Base-by-base conservation (phyloP, 2,888 invertebrate genomes). In the Dryococelus australis region DNA sequence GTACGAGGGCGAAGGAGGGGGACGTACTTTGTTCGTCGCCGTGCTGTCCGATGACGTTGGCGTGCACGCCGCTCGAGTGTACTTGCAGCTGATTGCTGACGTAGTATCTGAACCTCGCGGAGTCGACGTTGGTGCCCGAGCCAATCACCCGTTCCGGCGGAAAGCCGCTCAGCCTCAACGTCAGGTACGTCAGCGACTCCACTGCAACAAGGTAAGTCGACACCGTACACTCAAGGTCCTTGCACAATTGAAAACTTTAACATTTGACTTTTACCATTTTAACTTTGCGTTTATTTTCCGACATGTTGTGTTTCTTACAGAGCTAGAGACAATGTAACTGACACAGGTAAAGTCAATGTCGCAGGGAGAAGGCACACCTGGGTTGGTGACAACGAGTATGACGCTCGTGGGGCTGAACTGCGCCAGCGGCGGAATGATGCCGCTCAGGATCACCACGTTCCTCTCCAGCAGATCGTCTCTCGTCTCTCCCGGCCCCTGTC, bases 151-250 rank as follows among this genome's bases (percentile, higher is more conserved):
- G 92, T 90, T 93, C 92, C 85, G 92, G 91, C 24, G 94, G 94
- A 65, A 95, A 92, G 85, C 94, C 94, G 87, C 94, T 94, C 87
- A 94, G 89, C 90, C 94, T 94, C 94, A 94, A 94, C 3, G 94
- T 92, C 85, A 94, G 93, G 90, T 94, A 94, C 28, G 94, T 93
- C 91, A 94, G 91, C 80, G 94, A 92, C 90, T 95, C 94, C 86
- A 94, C 93, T 92, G 92, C 28, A 87, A 85, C 65, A 65, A 65
- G 20, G 51, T 4, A 20, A 51, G 51, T 16, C 13, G 12, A 20
- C 51, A 51, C 51, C 20, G 35, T 4, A 35, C 35, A 35, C 35
- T 35, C 35, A 35, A 4, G n/a, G n/a, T n/a, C n/a, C n/a, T n/a
- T n/a, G n/a, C n/a, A n/a, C n/a, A n/a, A n/a, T n/a, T n/a, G n/a